phyloP scores from a whole-genome alignment of 2,888 invertebrate species.

The Apamea epomidion region DNA sequence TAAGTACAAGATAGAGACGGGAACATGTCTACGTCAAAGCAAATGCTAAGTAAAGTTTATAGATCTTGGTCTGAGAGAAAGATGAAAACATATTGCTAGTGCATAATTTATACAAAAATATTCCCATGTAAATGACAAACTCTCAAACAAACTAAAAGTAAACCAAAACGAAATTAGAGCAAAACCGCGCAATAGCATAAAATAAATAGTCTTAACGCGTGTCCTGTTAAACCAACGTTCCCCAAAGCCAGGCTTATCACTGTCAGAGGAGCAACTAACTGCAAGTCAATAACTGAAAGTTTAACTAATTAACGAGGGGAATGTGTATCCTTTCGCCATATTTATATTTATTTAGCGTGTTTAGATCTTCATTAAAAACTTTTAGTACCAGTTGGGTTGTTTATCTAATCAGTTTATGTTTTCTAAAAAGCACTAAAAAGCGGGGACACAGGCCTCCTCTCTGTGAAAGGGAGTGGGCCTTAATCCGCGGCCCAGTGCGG shows the following conservation, averaged over 20 bases:
- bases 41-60: no score
- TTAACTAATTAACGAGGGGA: conserved; percentile 75
- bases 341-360: conserved; percentile 74
- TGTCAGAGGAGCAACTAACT: conserved; percentile 65
- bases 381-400: conserved; percentile 29
- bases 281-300: conserved; percentile 78
- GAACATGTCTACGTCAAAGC: not conserved
- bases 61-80: no score
- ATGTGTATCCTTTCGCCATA: conserved; percentile 64
- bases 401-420: conserved; percentile 37
- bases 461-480: no score
- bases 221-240: conserved; percentile 24
- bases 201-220: conserved; percentile 42
- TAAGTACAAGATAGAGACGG: not conserved
- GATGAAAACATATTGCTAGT: not conserved
- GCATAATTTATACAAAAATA: not conserved
- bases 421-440: no score
- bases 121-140: not conserved
- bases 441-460: no score
- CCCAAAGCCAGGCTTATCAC: conserved; percentile 69
- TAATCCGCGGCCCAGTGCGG: no score
- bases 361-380: conserved; percentile 77
- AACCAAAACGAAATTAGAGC: conserved; percentile 15
- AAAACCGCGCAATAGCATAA: conserved; percentile 30
- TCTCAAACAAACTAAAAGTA: conserved; percentile 7